Percentiles rank a stretch among this genome's conserved stretches.
Evolutionary conservation across 2,797 vertebrate species (phyloP).

Genomic region (Xiphorhynchus erythropygius): DNA sequence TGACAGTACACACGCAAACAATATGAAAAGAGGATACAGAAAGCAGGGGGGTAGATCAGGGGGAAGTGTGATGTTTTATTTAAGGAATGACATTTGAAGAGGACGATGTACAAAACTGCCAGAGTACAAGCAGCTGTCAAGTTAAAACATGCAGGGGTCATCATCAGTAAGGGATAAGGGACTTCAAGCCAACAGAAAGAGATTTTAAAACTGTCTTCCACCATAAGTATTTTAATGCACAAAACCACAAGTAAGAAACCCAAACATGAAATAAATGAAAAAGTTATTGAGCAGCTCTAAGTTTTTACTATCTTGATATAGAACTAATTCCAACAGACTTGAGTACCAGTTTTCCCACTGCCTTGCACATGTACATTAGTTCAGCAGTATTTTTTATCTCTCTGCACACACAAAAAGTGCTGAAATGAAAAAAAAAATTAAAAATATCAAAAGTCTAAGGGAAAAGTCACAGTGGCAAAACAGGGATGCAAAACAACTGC

Average conservation of each 20-base stretch:
- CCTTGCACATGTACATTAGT: neutral
- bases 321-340: neutral
- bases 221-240: neutral
- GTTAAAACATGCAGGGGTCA: neutral
- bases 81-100: neutral
- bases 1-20: neutral
- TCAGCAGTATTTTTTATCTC: neutral
- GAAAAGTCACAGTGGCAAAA: neutral
- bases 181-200: neutral
- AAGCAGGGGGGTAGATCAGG: fast-evolving
- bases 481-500: neutral
- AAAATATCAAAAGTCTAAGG: neutral
- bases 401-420: neutral
- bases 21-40: neutral
- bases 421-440: neutral
- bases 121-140: neutral
- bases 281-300: neutral
- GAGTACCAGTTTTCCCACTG: neutral
- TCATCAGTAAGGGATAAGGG: neutral
- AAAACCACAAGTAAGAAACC: neutral
- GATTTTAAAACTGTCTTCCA: neutral
- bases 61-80: neutral
- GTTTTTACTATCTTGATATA: neutral
- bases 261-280: neutral
- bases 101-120: neutral